Percentiles rank a stretch among this genome's conserved stretches.
Conservation (phyloP, 2,113 vertebrate species). For the Aphelocoma coerulescens region DNA sequence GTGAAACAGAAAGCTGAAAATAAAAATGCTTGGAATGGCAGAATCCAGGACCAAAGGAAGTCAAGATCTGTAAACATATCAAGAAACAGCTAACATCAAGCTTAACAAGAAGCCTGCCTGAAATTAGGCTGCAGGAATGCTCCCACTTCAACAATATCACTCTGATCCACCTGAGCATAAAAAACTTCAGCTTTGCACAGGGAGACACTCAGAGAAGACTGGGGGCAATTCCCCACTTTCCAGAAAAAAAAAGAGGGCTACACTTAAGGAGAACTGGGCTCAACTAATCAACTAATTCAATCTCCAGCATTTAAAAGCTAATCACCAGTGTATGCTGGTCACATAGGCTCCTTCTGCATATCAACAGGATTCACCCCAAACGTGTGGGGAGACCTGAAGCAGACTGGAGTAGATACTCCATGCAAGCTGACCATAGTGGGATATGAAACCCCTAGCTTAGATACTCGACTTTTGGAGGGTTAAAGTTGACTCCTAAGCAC, state of each 20-base stretch:
- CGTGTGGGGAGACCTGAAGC: background rate
- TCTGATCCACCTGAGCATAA: rapidly evolving
- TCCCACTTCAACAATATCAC: background rate
- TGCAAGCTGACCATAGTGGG: background rate
- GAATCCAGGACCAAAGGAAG: background rate
- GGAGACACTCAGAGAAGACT: background rate
- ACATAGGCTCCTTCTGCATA: background rate
- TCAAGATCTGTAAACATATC: background rate
- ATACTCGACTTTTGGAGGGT: background rate
- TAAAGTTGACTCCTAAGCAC: background rate
- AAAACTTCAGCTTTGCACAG: background rate
- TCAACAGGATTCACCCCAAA: background rate
- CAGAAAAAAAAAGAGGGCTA: background rate
- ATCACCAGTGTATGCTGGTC: background rate
- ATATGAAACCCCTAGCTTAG: background rate
- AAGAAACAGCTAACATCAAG: background rate
- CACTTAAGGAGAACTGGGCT: background rate
- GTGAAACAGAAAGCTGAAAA: background rate
- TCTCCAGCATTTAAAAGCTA: background rate
- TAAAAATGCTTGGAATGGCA: background rate
- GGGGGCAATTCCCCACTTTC: background rate
- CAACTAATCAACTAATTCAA: background rate
- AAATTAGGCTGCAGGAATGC: background rate
- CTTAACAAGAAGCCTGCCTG: background rate
- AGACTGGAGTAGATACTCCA: background rate